Conservation (phyloP, 2,113 vertebrate genomes). For the Procavia capensis region DNA sequence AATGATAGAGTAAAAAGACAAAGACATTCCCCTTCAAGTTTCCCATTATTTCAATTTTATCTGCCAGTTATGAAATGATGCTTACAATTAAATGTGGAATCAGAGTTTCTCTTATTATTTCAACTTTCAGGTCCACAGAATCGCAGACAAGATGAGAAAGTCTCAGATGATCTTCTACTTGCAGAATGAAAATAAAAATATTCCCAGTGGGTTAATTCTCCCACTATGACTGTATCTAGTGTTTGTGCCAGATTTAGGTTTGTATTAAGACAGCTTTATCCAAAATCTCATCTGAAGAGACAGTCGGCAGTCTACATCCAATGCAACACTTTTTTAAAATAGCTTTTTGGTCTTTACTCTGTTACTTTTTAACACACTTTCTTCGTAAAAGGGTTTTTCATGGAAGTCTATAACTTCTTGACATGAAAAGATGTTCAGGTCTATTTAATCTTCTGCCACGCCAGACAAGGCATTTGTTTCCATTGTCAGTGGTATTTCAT, state of each 20-base stretch:
- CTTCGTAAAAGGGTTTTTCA: neutral
- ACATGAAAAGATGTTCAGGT: neutral
- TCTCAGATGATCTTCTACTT: neutral
- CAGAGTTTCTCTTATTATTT: neutral
- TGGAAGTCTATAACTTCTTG: neutral
- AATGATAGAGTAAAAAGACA: neutral
- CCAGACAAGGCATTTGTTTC: neutral
- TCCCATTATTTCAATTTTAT: conserved; percentile 1
- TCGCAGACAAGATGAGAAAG: neutral
- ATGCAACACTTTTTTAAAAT: neutral
- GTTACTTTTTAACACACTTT: neutral
- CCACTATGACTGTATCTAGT: neutral
- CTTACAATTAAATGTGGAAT: neutral
- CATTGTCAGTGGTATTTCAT: neutral
- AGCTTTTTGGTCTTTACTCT: neutral
- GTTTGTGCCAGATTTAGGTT: neutral
- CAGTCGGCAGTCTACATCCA: neutral
- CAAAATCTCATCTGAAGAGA: neutral
- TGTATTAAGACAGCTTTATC: neutral
- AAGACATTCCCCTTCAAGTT: neutral
- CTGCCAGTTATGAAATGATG: neutral
- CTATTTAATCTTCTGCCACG: neutral
- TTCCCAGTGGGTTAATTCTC: neutral
- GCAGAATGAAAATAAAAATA: neutral
- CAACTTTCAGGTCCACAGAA: neutral